Conservation (phyloP, 2,797 vertebrate genomes). For the Falco rusticolus region DNA sequence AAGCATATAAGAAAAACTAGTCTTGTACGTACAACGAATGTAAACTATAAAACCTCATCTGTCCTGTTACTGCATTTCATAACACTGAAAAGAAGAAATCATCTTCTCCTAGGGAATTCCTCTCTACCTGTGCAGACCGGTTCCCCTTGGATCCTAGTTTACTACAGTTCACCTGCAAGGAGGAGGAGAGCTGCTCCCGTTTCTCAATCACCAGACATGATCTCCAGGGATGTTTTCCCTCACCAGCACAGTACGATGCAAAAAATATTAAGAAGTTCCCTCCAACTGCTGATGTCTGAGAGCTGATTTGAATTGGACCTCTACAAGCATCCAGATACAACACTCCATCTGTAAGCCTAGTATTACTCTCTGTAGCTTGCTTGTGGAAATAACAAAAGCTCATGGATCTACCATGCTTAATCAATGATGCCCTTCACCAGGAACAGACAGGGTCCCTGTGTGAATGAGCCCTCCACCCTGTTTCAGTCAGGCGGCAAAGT, state of each 20-base stretch:
- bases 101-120: not conserved
- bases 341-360: not conserved
- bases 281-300: not conserved
- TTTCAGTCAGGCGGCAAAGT: not conserved
- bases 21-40: not conserved
- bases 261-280: not conserved
- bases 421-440: not conserved
- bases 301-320: not conserved
- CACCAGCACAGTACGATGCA: not conserved
- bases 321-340: not conserved
- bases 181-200: not conserved
- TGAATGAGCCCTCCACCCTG: not conserved
- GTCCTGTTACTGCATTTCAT: not conserved
- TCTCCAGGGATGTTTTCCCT: not conserved
- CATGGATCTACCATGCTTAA: not conserved
- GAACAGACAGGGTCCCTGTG: accelerated
- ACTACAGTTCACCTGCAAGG: not conserved
- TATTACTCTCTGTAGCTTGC: not conserved
- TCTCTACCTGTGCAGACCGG: conserved; percentile 16
- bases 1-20: not conserved
- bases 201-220: not conserved
- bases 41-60: not conserved
- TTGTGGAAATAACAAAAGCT: not conserved
- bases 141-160: not conserved
- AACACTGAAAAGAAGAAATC: not conserved